Percentiles rank a stretch among this genome's conserved stretches.
phyloP scores from a whole-genome alignment of 1,140 invertebrate genomes.

The Riptortus pedestris region DNA sequence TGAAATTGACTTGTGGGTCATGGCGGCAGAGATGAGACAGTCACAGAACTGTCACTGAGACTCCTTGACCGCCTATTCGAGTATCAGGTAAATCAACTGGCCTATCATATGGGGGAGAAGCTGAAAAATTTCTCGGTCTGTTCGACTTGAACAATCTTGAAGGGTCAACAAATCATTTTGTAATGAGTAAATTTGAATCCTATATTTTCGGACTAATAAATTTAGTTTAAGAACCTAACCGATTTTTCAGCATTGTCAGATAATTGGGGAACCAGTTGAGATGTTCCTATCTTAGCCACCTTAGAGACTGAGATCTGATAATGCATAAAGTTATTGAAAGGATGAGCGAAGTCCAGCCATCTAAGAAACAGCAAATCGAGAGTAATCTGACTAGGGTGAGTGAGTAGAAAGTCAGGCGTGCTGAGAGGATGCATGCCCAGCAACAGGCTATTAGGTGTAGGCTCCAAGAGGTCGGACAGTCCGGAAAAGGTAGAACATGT shows the following conservation, averaged over 20 bases:
- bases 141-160: background rate
- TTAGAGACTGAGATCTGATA: background rate
- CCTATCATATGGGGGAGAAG: slow-evolving; percentile 37
- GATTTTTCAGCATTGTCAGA: background rate
- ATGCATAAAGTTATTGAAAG: background rate
- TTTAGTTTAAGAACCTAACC: background rate
- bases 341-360: background rate
- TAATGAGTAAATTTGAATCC: background rate
- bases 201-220: background rate
- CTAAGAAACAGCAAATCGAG: background rate
- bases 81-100: slow-evolving; percentile 37
- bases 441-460: background rate
- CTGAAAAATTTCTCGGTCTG: background rate
- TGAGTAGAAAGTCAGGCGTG: background rate
- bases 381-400: slow-evolving; percentile 39
- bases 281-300: background rate
- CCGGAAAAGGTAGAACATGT: background rate
- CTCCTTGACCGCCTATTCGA: slow-evolving; percentile 54
- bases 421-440: background rate
- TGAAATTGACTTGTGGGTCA: background rate
- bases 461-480: background rate
- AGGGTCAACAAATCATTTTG: background rate
- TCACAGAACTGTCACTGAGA: slow-evolving; percentile 70
- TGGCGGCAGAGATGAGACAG: slow-evolving; percentile 41
- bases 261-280: background rate